These are phyloP conservation scores for Carassius gibelio DNA, from an alignment of 2,113 vertebrate species.

Conservation along the genomic window DNA sequence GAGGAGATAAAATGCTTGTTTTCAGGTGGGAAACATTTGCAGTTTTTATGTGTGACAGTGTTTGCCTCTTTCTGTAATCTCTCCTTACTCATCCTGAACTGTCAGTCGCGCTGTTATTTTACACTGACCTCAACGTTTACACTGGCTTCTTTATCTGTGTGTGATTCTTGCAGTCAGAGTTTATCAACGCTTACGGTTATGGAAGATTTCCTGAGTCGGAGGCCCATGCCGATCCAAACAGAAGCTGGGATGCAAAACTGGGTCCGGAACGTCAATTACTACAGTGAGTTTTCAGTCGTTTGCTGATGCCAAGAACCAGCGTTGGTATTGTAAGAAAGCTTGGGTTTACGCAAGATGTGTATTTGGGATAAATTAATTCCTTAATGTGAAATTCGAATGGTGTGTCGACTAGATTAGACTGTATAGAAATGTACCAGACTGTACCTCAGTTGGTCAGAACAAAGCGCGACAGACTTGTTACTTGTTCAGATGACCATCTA, in stretches of 20 bases:
- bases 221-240: constrained; percentile 79
- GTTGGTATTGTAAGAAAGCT: no score
- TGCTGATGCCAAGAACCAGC: background rate
- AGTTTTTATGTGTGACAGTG: background rate
- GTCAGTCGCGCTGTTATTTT: constrained; percentile 36
- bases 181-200: constrained; percentile 96
- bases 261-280: constrained; percentile 93
- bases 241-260: constrained; percentile 81
- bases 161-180: constrained; percentile 84
- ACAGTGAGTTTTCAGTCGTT: constrained; percentile 82
- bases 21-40: constrained; percentile 83
- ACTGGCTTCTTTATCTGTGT: background rate
- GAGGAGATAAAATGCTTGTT: constrained; percentile 92
- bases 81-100: background rate
- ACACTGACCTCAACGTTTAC: background rate
- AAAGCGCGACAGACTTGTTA: no score
- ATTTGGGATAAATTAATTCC: no score
- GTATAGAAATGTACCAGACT: no score
- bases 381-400: no score
- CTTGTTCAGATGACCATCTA: no score
- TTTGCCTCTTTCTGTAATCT: background rate
- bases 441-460: no score
- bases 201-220: constrained; percentile 92
- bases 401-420: no score
- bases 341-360: no score